Base-by-base conservation (phyloP, 1,140 invertebrate species). In the Holcopasites calliopsidis region DNA sequence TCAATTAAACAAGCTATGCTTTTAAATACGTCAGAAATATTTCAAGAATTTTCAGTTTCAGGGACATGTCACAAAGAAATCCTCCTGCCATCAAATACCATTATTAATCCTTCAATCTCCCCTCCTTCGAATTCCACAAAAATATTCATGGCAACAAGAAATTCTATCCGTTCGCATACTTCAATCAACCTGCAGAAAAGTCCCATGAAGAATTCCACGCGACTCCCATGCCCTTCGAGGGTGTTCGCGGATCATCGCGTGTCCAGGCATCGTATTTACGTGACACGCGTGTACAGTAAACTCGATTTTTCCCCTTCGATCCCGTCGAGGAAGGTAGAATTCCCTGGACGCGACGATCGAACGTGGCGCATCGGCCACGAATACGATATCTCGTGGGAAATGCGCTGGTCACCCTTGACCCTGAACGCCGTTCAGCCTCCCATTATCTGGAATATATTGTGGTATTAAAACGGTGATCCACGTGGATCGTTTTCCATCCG, bases 401-500 rank as follows among this genome's bases (percentile, higher is more conserved):
- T 40, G 71, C 52, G 21, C 49, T 4, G 79, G 52, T 62, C 42
- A 80, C 61, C 58, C 44, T 70, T 74, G 73, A 61, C 79, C 78
- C 76, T 80, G 72, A 80, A 64, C 66, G 55, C 70, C 49, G 55
- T 77, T 60, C 49, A 23, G 49, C 70, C 62, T 52, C 60, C 38
- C 61, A 73, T 44, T 54, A 66, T 64, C 33, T 64, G 49, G 78
- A 72, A 82, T 82, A 71, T 71, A 80, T 82, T 80, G 54, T 55
- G 49, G 52, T 42, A 50, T 76, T 82, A 80, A 77, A 82, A 50
- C 54, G 28, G 50, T n/a, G 26, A 16, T 8, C 0, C n/a, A 10
- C n/a, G 13, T 1, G 42, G 23, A 50, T 60, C 55, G 55, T 10
- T 58, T 33, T 33, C 40, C 18, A 42, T 62, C 8, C 40, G 16